Conservation (phyloP, 2,113 vertebrate genomes). For the Podarcis raffonei region DNA sequence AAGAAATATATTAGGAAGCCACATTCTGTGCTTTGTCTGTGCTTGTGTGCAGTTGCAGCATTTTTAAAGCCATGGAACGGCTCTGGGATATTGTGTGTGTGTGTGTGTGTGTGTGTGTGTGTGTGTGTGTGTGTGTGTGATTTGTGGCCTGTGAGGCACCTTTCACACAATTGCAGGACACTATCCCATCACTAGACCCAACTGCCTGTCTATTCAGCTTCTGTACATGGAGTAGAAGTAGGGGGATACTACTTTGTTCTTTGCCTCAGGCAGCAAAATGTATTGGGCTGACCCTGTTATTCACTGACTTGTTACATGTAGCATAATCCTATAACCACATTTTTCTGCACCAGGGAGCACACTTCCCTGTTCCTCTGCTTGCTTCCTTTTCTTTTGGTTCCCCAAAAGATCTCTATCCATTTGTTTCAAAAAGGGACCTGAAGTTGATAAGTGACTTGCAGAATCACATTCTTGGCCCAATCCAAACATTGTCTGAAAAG, state of each 20-base stretch:
- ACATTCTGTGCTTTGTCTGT: not conserved
- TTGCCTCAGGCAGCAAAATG: too few relatives aligned
- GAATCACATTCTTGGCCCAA: not conserved
- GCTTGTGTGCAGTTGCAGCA: not conserved
- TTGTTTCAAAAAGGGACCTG: not conserved
- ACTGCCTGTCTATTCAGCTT: too few relatives aligned
- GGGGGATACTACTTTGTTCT: too few relatives aligned
- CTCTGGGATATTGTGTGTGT: too few relatives aligned
- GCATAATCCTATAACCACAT: not conserved
- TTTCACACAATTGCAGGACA: too few relatives aligned
- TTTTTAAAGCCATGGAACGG: not conserved
- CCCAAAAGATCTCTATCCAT: not conserved
- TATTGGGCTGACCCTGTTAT: too few relatives aligned
- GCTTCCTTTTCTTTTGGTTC: not conserved
- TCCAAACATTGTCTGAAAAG: not conserved
- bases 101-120: too few relatives aligned
- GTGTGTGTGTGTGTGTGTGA: too few relatives aligned
- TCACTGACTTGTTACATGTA: not conserved
- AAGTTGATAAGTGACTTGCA: not conserved
- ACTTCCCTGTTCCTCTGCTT: not conserved
- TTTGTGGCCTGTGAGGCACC: too few relatives aligned
- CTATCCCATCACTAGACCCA: too few relatives aligned
- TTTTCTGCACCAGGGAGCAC: not conserved
- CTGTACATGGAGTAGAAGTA: too few relatives aligned
- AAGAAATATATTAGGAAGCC: not conserved